A percentile compares a stretch with the other conserved stretches of the same genome.
Conservation (phyloP, 2,113 vertebrate genomes). For the Gulo gulo region DNA sequence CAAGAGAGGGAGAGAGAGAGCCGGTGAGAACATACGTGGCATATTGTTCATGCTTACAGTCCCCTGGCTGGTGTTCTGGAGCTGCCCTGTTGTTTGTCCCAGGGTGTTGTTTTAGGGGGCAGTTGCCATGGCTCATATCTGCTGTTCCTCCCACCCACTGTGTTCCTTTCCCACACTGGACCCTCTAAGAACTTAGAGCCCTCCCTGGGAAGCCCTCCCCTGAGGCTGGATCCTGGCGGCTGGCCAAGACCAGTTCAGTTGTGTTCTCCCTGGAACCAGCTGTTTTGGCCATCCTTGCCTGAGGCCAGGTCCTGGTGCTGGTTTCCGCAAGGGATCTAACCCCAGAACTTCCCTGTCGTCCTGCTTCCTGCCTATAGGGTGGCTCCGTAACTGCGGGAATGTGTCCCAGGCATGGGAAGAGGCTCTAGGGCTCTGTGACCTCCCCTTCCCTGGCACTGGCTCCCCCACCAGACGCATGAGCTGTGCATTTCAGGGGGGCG, state of each 20-base stretch:
- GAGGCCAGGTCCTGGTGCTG: neutral
- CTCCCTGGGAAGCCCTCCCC: neutral
- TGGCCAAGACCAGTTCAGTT: neutral
- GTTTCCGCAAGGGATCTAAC: neutral
- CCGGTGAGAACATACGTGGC: accelerated
- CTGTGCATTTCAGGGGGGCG: neutral
- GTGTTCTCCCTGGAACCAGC: neutral
- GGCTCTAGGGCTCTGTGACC: neutral
- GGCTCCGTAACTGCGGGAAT: neutral
- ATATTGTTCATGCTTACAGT: accelerated
- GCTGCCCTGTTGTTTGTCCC: neutral
- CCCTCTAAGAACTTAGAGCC: too few species aligned
- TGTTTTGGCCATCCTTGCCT: too few species aligned
- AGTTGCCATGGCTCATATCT: neutral
- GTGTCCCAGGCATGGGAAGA: neutral
- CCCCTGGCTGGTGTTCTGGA: neutral
- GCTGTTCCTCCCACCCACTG: neutral
- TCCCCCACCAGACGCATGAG: accelerated
- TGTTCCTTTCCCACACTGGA: neutral
- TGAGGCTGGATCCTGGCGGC: neutral
- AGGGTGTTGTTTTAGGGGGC: neutral
- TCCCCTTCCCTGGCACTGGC: neutral
- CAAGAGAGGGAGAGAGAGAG: neutral
- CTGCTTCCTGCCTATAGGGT: neutral
- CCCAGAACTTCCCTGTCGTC: neutral